phyloP scores from a whole-genome alignment of 1,140 invertebrate genomes.

The Lepidurus packardi region DNA sequence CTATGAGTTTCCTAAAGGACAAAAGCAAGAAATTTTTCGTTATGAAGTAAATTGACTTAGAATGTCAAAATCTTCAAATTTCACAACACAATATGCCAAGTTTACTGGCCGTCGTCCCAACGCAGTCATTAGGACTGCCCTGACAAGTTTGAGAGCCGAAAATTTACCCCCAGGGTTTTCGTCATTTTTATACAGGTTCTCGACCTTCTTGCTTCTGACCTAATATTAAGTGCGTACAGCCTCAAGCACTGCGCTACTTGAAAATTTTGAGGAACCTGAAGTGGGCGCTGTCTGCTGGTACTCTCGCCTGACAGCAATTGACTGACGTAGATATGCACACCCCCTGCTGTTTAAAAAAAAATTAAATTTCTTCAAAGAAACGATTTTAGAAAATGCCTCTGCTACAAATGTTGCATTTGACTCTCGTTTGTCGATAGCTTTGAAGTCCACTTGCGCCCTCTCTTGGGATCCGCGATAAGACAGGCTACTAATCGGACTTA shows the following conservation, averaged over 20 bases:
- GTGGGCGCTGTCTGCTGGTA: conserved; percentile 16
- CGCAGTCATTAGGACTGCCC: background rate
- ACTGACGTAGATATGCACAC: conserved; percentile 6
- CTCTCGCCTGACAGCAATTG: background rate
- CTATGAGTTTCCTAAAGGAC: too few species aligned
- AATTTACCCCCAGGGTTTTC: background rate
- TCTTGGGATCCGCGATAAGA: background rate
- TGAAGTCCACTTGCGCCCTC: conserved; percentile 17
- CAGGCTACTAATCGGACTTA: conserved; percentile 5
- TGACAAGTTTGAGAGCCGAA: background rate
- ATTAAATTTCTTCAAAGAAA: background rate
- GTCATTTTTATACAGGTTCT: background rate
- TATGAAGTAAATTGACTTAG: too few species aligned
- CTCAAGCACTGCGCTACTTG: background rate
- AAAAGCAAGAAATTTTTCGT: too few species aligned
- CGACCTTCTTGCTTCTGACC: conserved; percentile 3
- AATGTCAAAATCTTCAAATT: too few species aligned
- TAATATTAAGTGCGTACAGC: background rate
- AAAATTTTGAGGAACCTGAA: background rate
- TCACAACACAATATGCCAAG: too few species aligned
- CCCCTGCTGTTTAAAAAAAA: background rate
- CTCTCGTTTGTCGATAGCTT: conserved; percentile 11
- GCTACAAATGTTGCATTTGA: conserved; percentile 4
- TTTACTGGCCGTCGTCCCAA: background rate
- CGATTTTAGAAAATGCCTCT: background rate